phyloP scores from a whole-genome alignment of 2,888 invertebrate genomes.

The Ceriagrion tenellum region DNA sequence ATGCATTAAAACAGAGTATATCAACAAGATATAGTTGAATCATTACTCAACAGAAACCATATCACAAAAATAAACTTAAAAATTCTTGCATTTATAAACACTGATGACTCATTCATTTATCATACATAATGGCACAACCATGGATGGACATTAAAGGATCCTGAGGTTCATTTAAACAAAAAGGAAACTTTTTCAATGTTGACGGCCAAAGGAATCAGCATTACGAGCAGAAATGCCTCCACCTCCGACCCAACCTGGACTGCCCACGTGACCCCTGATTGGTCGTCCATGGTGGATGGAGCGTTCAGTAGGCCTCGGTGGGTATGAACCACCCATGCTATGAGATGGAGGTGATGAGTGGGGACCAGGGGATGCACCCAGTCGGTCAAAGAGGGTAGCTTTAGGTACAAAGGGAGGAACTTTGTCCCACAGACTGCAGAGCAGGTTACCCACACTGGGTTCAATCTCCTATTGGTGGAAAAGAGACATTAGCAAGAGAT shows the following conservation, averaged over 20 bases:
- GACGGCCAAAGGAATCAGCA: constrained; percentile 40
- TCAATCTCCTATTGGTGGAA: constrained; percentile 77
- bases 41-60: neutral
- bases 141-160: constrained; percentile 21
- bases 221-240: neutral
- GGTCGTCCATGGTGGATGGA: constrained; percentile 48
- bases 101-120: neutral
- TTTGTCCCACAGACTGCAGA: constrained; percentile 78
- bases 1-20: neutral
- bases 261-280: constrained; percentile 52
- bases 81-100: neutral
- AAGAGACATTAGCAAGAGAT: neutral
- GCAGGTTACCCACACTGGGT: constrained; percentile 77
- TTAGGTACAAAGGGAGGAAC: constrained; percentile 71
- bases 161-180: neutral
- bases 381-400: constrained; percentile 54
- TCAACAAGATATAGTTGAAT: neutral
- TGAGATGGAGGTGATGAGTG: constrained; percentile 38
- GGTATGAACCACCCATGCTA: neutral
- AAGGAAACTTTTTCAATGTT: constrained; percentile 5
- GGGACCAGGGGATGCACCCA: constrained; percentile 53
- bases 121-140: neutral
- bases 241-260: constrained; percentile 30
- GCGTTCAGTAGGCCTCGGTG: neutral
- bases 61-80: constrained; percentile 15